phyloP scores from a whole-genome alignment of 2,797 vertebrate species.

The Sternarchorhynchus goeldii region DNA sequence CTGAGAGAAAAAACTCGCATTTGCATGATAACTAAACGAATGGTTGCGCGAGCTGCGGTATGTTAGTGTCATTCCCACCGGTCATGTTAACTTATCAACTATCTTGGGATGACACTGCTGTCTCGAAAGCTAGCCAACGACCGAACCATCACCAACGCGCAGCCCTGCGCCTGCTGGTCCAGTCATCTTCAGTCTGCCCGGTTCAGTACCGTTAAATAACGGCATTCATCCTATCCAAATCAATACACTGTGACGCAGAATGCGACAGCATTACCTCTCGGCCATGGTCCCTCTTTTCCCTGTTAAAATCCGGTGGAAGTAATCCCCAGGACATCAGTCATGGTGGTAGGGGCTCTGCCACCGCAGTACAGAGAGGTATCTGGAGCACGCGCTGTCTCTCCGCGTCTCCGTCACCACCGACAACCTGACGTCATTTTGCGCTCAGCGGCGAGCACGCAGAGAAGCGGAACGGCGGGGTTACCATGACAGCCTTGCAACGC shows the following conservation, averaged over 20 bases:
- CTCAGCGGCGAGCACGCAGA: conserved; percentile 32
- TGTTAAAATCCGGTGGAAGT: conserved; percentile 62
- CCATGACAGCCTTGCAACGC: conserved; percentile 53
- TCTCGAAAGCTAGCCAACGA: conserved; percentile 1
- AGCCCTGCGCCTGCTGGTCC: not conserved
- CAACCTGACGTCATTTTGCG: conserved; percentile 63
- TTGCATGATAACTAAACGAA: not conserved
- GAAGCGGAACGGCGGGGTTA: conserved; percentile 37
- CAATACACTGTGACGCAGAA: conserved; percentile 7
- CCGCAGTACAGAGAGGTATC: conserved; percentile 60
- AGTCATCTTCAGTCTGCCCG: not conserved
- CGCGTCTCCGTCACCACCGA: conserved; percentile 62
- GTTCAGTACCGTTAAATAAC: not conserved
- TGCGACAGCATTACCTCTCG: conserved; percentile 68
- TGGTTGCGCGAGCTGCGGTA: not conserved
- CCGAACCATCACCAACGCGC: conserved; percentile 5
- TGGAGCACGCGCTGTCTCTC: conserved; percentile 57
- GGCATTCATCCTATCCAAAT: not conserved
- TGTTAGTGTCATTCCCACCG: conserved; percentile 10
- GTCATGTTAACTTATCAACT: conserved; percentile 4
- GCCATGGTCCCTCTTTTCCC: conserved; percentile 69
- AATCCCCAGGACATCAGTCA: conserved; percentile 69
- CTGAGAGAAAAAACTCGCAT: not conserved
- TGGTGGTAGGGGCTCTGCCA: conserved; percentile 69
- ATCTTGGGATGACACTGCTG: conserved; percentile 16